These are phyloP conservation scores for Piscicola geometra DNA, from an alignment of 2,888 invertebrate genomes.

Conservation along the genomic window DNA sequence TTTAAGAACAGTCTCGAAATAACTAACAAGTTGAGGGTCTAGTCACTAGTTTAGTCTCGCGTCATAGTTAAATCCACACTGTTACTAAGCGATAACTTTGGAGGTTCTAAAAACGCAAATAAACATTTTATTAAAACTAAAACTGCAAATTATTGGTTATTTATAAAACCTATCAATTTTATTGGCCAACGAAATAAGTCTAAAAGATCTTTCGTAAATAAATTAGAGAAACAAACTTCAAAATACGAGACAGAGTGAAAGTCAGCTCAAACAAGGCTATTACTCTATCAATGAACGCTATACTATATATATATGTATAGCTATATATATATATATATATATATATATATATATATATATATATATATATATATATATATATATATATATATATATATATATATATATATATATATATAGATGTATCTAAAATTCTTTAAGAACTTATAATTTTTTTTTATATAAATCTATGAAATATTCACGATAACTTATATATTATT, in stretches of 20 bases:
- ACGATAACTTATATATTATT: too few relatives aligned
- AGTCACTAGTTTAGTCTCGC: too few relatives aligned
- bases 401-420: background rate
- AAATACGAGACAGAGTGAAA: constrained; percentile 4
- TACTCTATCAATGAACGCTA: constrained; percentile 3
- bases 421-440: background rate
- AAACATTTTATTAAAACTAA: background rate
- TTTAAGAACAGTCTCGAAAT: too few relatives aligned
- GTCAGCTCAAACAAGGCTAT: background rate
- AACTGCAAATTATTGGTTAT: background rate
- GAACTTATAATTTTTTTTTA: too few relatives aligned
- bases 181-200: too few relatives aligned
- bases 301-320: constrained; percentile 1
- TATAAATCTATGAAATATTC: too few relatives aligned
- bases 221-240: background rate
- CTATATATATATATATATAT: background rate
- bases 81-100: too few relatives aligned
- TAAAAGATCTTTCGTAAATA: background rate
- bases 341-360: background rate
- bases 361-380: background rate
- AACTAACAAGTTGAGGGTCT: too few relatives aligned
- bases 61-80: too few relatives aligned
- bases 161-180: background rate
- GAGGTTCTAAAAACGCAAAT: background rate
- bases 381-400: background rate